These are phyloP conservation scores for Pavo muticus DNA, from an alignment of 2,113 vertebrate species.

Conservation along the genomic window DNA sequence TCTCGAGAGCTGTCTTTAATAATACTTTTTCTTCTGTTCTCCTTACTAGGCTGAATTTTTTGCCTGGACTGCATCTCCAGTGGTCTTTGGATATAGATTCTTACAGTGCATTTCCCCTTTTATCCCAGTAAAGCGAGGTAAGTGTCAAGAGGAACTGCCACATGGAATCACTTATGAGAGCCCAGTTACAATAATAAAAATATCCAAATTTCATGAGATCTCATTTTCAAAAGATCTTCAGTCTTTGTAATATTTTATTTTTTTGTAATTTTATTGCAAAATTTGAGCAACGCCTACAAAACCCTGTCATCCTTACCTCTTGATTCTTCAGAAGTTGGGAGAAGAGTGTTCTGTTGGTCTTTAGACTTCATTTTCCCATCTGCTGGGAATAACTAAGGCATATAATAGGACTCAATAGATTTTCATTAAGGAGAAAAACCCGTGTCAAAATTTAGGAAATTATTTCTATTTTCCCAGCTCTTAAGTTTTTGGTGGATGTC, in stretches of 20 bases:
- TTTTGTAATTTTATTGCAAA: neutral
- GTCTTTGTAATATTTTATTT: neutral
- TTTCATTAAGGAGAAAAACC: neutral
- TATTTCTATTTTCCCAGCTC: neutral
- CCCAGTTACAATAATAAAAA: neutral
- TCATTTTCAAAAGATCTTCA: neutral
- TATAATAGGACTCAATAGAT: neutral
- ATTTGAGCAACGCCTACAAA: neutral
- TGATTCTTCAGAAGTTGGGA: neutral
- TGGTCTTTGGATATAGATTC: neutral
- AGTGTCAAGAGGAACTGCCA: neutral
- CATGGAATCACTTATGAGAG: neutral
- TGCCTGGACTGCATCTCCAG: neutral
- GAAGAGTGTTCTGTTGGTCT: neutral
- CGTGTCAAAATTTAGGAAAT: neutral
- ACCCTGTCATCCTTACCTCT: neutral
- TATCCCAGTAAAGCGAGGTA: neutral
- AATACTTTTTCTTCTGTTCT: neutral
- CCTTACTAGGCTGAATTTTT: neutral
- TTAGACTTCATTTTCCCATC: neutral
- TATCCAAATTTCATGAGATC: neutral
- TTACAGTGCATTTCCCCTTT: neutral
- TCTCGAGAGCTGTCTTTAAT: neutral
- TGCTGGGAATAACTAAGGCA: fast-evolving
- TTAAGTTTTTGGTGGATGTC: neutral